phyloP scores from a whole-genome alignment of 2,113 vertebrate species.

The Bufo bufo region DNA sequence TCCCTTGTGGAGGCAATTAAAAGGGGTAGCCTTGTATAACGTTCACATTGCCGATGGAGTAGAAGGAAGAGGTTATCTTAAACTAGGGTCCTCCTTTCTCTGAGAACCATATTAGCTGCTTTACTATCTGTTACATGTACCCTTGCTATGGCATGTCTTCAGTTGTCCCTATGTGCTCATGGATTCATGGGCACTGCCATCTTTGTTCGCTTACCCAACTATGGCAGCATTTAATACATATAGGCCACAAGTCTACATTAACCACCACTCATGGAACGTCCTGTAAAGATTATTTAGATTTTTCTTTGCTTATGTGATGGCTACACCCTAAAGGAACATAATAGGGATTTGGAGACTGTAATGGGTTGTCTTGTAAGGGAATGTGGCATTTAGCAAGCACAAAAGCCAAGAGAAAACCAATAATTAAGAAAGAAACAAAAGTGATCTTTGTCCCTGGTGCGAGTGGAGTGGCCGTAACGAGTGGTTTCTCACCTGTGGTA shows the following conservation, averaged over 20 bases:
- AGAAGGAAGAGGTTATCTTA: not conserved
- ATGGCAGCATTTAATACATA: not conserved
- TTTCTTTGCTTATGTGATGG: not conserved
- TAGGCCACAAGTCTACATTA: not conserved
- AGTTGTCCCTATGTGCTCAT: not conserved
- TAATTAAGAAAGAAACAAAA: constrained; percentile 56
- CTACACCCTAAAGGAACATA: constrained; percentile 6
- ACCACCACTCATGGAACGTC: not conserved
- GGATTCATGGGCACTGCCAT: not conserved
- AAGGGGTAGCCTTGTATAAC: too few relatives aligned
- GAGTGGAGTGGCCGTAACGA: constrained; percentile 47
- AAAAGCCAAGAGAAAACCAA: constrained; percentile 38
- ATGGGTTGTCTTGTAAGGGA: not conserved
- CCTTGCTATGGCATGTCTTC: not conserved
- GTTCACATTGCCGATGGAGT: not conserved
- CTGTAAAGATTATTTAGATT: not conserved
- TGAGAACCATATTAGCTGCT: not conserved
- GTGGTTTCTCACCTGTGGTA: constrained; percentile 56
- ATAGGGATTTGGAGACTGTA: not conserved
- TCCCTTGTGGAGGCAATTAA: not conserved
- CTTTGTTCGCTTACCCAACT: not conserved
- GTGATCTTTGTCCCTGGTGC: constrained; percentile 36
- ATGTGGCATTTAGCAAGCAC: constrained; percentile 16
- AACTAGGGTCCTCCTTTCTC: not conserved
- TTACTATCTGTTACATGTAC: too few relatives aligned